phyloP scores from a whole-genome alignment of 2,113 vertebrate species.

The Abramis brama region DNA sequence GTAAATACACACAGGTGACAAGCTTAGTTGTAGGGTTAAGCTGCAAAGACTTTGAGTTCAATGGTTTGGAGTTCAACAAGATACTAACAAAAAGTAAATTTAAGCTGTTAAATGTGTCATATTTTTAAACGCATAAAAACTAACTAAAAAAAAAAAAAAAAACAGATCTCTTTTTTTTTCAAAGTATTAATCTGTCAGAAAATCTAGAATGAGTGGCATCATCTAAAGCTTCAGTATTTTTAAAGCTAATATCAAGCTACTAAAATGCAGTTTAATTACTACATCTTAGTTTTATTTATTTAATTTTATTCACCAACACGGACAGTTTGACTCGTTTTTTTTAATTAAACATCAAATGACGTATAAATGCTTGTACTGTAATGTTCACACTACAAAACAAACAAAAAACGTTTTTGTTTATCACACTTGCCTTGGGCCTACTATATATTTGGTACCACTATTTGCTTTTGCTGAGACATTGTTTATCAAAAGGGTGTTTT shows the following conservation, averaged over 20 bases:
- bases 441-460: background rate
- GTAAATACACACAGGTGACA: conserved; percentile 4
- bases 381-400: background rate
- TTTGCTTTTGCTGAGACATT: background rate
- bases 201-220: background rate
- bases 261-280: background rate
- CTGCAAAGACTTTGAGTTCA: background rate
- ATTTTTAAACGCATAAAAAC: background rate
- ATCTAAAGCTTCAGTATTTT: background rate
- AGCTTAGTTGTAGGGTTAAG: background rate
- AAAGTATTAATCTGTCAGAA: background rate
- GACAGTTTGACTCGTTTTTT: background rate
- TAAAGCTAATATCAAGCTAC: background rate
- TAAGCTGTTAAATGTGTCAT: background rate
- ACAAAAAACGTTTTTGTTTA: background rate
- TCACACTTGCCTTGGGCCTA: background rate
- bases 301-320: background rate
- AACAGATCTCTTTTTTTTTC: background rate
- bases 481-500: background rate
- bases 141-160: background rate
- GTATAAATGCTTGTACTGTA: background rate
- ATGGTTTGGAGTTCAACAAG: conserved; percentile 2
- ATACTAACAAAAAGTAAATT: background rate
- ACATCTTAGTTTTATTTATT: background rate
- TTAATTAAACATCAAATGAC: background rate